phyloP scores from a whole-genome alignment of 2,888 invertebrate species.

The Flexamia atlantica region DNA sequence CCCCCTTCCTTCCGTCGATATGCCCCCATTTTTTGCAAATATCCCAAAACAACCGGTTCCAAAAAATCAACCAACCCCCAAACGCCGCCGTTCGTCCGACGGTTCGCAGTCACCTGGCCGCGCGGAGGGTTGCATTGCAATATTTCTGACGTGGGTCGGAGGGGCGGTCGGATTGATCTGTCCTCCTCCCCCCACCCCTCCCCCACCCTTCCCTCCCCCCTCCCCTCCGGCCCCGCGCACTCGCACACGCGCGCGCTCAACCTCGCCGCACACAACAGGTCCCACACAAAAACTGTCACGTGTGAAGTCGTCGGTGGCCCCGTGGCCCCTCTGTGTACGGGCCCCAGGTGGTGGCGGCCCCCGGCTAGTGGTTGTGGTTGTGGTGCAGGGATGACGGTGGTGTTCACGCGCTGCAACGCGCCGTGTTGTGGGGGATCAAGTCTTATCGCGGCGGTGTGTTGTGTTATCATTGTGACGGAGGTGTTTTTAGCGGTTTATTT shows the following conservation, averaged over 20 bases:
- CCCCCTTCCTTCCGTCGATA: no score
- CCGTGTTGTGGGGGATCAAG: no score
- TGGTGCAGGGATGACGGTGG: background rate
- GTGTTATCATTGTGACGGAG: no score
- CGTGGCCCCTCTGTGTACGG: no score
- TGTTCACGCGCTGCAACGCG: background rate
- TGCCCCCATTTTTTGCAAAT: no score
- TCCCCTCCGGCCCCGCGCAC: background rate
- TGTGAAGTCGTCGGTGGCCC: no score
- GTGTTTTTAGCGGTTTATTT: no score
- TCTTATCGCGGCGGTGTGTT: no score
- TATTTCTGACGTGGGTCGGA: background rate
- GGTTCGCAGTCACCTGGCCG: background rate
- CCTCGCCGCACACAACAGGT: slow-evolving; percentile 44
- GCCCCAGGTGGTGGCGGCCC: no score
- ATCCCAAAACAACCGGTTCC: no score
- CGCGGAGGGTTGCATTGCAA: background rate
- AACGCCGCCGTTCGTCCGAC: background rate
- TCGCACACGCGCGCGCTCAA: background rate
- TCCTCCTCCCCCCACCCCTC: background rate
- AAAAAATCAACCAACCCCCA: no score
- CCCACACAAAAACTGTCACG: slow-evolving; percentile 40
- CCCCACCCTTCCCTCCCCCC: background rate
- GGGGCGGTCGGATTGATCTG: slow-evolving; percentile 19
- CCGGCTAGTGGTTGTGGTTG: no score